Percentiles rank a stretch among this genome's conserved stretches.
phyloP scores from a whole-genome alignment of 2,113 vertebrate species.

The Isurus oxyrinchus region DNA sequence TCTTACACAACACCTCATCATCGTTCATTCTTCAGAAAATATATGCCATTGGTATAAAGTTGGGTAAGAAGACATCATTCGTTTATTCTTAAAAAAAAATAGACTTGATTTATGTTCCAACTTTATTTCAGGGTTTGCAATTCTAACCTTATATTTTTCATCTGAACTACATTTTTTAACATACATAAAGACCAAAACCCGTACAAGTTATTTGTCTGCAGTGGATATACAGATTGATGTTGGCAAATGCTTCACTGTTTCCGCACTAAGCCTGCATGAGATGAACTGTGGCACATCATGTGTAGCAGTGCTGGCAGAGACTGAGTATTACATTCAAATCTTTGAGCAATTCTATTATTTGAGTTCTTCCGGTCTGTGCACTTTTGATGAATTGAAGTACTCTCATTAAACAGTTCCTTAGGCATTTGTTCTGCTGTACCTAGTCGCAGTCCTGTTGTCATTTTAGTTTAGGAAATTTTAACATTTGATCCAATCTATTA shows the following conservation, averaged over 20 bases:
- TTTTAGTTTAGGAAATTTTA: constrained; percentile 9
- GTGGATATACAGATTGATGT: background rate
- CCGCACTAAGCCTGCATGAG: background rate
- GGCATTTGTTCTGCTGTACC: background rate
- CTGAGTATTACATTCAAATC: constrained; percentile 2
- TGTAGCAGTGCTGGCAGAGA: background rate
- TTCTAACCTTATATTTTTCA: background rate
- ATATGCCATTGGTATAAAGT: background rate
- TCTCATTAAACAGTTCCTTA: background rate
- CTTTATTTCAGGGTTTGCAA: background rate
- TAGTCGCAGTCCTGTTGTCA: background rate
- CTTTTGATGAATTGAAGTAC: background rate
- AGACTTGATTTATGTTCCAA: background rate
- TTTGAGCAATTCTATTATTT: constrained; percentile 11
- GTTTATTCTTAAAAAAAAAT: background rate
- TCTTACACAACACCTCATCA: background rate
- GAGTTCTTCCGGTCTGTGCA: constrained; percentile 6
- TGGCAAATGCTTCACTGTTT: background rate
- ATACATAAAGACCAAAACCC: background rate
- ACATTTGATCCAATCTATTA: background rate
- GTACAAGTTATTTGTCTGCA: background rate
- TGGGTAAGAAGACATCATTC: background rate
- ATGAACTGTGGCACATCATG: background rate
- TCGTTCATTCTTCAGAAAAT: background rate
- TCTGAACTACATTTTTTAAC: background rate